Percentiles rank a stretch among this genome's conserved stretches.
phyloP scores from a whole-genome alignment of 2,797 vertebrate species.

The Trichosurus vulpecula region DNA sequence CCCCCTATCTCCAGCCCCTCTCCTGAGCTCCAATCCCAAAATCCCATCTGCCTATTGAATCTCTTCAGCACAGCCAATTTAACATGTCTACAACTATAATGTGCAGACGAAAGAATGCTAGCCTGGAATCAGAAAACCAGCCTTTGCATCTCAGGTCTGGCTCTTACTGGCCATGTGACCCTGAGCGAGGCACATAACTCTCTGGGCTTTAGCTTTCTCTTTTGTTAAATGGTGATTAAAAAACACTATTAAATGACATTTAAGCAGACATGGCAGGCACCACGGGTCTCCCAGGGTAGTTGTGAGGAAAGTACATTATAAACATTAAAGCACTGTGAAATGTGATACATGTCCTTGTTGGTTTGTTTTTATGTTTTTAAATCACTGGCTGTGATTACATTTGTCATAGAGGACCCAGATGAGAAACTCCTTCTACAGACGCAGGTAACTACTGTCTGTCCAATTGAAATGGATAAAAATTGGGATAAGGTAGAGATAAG shows the following conservation, averaged over 20 bases:
- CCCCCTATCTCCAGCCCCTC: not conserved
- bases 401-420: not conserved
- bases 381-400: not conserved
- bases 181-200: not conserved
- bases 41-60: not conserved
- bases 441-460: not conserved
- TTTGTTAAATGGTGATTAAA: not conserved
- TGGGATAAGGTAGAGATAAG: not conserved
- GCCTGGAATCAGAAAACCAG: not conserved
- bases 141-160: not conserved
- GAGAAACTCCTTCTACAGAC: not conserved
- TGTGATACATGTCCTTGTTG: not conserved
- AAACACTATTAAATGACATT: not conserved
- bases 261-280: not conserved
- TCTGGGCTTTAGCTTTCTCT: not conserved
- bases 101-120: not conserved
- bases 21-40: not conserved
- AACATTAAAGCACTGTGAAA: not conserved
- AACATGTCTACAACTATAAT: not conserved
- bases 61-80: not conserved
- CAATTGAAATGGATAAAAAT: not conserved
- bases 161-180: not conserved
- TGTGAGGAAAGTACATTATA: not conserved
- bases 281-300: not conserved
- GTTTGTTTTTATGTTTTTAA: not conserved